Percentiles rank a stretch among this genome's conserved stretches.
Conservation (phyloP, 2,888 invertebrate genomes). For the Gastracanthus pulcherrimus region DNA sequence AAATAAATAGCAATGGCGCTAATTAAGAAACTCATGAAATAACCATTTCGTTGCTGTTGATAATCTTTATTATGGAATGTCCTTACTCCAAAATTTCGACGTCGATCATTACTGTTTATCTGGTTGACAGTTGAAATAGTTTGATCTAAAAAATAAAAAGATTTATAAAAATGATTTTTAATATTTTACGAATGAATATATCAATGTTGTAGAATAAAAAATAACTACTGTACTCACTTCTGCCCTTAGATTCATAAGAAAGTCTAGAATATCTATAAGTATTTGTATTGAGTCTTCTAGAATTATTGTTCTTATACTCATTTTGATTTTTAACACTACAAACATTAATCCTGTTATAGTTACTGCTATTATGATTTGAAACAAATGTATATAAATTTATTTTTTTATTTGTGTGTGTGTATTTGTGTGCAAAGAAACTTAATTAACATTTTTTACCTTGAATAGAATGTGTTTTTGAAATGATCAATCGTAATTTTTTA, state of each 20-base stretch:
- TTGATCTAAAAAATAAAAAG: not conserved
- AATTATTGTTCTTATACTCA: not conserved
- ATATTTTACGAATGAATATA: not conserved
- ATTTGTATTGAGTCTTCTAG: not conserved
- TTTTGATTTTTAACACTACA: not conserved
- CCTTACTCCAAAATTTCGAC: not conserved
- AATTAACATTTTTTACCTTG: not conserved
- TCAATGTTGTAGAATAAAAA: not conserved
- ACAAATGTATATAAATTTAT: not conserved
- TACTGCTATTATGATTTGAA: not conserved
- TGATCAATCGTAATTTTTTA: not conserved
- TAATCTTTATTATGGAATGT: not conserved
- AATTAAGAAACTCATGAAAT: not conserved
- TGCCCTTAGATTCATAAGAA: not conserved
- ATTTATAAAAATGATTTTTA: not conserved
- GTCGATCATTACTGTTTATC: not conserved
- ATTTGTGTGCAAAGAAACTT: not conserved
- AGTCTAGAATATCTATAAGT: not conserved
- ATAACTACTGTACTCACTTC: not conserved
- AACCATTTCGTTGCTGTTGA: not conserved
- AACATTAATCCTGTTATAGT: no score
- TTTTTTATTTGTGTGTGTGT: not conserved
- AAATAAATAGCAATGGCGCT: not conserved
- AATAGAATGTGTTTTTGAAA: not conserved
- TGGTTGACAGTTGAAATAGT: not conserved